Percentiles rank a stretch among this genome's conserved stretches.
phyloP scores from a whole-genome alignment of 1,140 invertebrate genomes.

The Papilio aristodemus region DNA sequence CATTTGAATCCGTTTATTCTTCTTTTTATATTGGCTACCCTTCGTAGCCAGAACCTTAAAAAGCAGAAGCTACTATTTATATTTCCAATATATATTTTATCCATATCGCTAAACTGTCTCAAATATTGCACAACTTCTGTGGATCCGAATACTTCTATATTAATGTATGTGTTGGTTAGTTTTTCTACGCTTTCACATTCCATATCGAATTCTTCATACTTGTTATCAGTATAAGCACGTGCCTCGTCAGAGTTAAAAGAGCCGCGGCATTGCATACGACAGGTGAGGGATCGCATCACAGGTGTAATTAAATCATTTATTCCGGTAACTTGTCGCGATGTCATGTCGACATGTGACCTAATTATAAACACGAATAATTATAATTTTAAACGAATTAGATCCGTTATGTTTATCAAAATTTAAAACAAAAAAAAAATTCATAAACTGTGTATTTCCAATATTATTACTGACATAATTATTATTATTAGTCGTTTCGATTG shows the following conservation, averaged over 20 bases:
- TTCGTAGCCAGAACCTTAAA: too few relatives aligned
- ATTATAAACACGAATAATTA: constrained; percentile 19
- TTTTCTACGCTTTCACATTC: constrained; percentile 31
- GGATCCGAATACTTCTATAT: too few relatives aligned
- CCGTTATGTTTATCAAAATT: constrained; percentile 17
- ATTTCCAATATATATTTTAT: too few relatives aligned
- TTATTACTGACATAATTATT: too few relatives aligned
- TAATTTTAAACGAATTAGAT: not conserved
- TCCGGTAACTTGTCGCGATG: constrained; percentile 22
- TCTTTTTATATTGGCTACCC: too few relatives aligned
- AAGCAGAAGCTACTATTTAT: too few relatives aligned
- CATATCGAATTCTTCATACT: constrained; percentile 18
- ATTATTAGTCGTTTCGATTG: too few relatives aligned
- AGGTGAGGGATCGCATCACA: constrained; percentile 27
- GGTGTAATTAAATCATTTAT: constrained; percentile 30
- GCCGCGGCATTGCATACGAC: constrained; percentile 11
- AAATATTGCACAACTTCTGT: too few relatives aligned
- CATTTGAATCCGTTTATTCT: too few relatives aligned
- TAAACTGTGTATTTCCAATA: too few relatives aligned
- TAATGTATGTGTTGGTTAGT: not conserved
- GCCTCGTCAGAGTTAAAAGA: constrained; percentile 15
- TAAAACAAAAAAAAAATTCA: not conserved
- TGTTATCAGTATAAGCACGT: constrained; percentile 27
- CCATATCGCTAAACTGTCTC: too few relatives aligned
- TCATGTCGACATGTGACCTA: constrained; percentile 14